phyloP scores from a whole-genome alignment of 2,797 vertebrate species.

The Gymnothorax reevesii region DNA sequence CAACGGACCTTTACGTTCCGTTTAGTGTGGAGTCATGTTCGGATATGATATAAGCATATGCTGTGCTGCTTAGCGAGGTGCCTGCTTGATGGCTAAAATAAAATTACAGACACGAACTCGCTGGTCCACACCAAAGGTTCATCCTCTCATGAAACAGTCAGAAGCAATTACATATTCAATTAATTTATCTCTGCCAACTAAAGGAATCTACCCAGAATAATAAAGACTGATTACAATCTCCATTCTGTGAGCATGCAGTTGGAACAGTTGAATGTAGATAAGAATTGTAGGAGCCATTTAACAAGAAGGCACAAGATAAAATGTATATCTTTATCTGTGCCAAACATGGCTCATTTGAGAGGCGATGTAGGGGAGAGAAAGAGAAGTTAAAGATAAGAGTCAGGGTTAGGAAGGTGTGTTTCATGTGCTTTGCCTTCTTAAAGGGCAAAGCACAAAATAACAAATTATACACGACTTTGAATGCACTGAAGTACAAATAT shows the following conservation, averaged over 20 bases:
- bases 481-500: not conserved
- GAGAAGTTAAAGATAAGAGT: constrained; percentile 13
- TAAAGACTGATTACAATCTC: constrained; percentile 40
- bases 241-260: constrained; percentile 41
- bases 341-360: constrained; percentile 37
- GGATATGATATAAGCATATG: constrained; percentile 31
- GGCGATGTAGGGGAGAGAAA: constrained; percentile 32
- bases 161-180: constrained; percentile 49
- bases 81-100: constrained; percentile 25
- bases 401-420: not conserved
- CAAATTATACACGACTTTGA: not conserved
- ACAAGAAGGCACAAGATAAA: constrained; percentile 40
- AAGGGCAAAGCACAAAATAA: not conserved
- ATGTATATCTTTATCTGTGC: constrained; percentile 42
- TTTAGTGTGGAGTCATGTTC: constrained; percentile 18
- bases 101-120: constrained; percentile 39
- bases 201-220: constrained; percentile 28
- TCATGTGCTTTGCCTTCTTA: not conserved
- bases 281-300: constrained; percentile 42
- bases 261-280: constrained; percentile 39
- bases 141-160: constrained; percentile 34
- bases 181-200: constrained; percentile 44
- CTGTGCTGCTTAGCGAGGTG: not conserved
- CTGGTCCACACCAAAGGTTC: not conserved
- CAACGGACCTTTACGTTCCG: constrained; percentile 20